Conservation (phyloP, 2,113 vertebrate genomes). For the Lota lota region DNA sequence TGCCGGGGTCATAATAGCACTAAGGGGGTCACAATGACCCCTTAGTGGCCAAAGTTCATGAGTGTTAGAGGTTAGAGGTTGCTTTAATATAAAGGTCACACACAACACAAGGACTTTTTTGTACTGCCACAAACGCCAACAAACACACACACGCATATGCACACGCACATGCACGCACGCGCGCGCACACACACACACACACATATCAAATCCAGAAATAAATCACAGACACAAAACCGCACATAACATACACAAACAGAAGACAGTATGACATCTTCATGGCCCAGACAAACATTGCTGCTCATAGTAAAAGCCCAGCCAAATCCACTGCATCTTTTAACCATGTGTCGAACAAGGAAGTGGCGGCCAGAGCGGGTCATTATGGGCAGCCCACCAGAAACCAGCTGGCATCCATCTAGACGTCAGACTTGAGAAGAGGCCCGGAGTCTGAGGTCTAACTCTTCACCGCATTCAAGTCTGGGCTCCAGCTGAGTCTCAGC, state of each 20-base stretch:
- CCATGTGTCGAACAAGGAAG: slow-evolving; percentile 48
- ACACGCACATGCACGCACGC: background rate
- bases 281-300: too few relatives aligned
- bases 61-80: slow-evolving; percentile 34
- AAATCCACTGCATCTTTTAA: slow-evolving; percentile 31
- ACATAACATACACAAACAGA: too few relatives aligned
- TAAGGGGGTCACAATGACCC: background rate
- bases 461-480: background rate
- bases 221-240: too few relatives aligned
- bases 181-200: background rate
- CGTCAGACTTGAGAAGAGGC: background rate
- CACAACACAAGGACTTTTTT: slow-evolving; percentile 18
- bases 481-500: background rate
- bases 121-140: slow-evolving; percentile 12
- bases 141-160: background rate
- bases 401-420: slow-evolving; percentile 42
- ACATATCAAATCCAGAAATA: too few relatives aligned
- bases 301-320: too few relatives aligned
- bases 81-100: slow-evolving; percentile 27
- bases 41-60: slow-evolving; percentile 38
- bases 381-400: slow-evolving; percentile 35
- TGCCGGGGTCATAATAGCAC: slow-evolving; percentile 17
- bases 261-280: too few relatives aligned
- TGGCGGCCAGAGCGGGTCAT: slow-evolving; percentile 31
- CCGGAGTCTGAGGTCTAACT: background rate